Evolutionary conservation across 2,797 vertebrate species (phyloP).

Genomic region (Holocentrus rufus): DNA sequence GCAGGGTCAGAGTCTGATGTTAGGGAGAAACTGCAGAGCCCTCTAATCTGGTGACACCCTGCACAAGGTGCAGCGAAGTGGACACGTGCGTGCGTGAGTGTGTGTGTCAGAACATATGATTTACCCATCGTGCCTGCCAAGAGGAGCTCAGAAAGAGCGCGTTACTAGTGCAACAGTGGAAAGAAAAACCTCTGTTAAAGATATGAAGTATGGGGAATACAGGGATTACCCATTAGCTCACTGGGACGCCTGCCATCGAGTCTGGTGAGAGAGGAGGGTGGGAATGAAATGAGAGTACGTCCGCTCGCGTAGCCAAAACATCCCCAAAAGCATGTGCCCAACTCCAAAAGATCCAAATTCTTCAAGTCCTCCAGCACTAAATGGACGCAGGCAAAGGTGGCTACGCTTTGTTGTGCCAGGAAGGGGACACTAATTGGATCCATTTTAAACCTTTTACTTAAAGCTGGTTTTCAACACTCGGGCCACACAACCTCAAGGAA

Average conservation of each 20-base stretch:
- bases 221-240: conserved; percentile 55
- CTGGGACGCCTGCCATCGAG: conserved; percentile 52
- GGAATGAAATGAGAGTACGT: conserved; percentile 38
- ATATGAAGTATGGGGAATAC: conserved; percentile 36
- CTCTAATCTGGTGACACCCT: conserved; percentile 68
- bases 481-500: conserved; percentile 21
- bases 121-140: not conserved
- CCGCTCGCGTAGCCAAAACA: conserved; percentile 57
- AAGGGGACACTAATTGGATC: conserved; percentile 30
- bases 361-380: not conserved
- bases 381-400: conserved; percentile 19
- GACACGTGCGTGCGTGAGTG: conserved; percentile 16
- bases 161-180: conserved; percentile 30
- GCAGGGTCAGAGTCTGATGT: conserved; percentile 62
- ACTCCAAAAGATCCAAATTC: conserved; percentile 11
- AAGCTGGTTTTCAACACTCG: conserved; percentile 18
- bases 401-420: conserved; percentile 10
- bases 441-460: conserved; percentile 31
- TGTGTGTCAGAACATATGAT: conserved; percentile 9
- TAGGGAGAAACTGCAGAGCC: conserved; percentile 59
- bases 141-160: not conserved
- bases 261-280: conserved; percentile 46
- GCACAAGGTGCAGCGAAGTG: conserved; percentile 29
- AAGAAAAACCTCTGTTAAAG: conserved; percentile 14
- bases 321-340: conserved; percentile 26